Conservation (phyloP, 2,888 invertebrate species). For the Amiota minor region DNA sequence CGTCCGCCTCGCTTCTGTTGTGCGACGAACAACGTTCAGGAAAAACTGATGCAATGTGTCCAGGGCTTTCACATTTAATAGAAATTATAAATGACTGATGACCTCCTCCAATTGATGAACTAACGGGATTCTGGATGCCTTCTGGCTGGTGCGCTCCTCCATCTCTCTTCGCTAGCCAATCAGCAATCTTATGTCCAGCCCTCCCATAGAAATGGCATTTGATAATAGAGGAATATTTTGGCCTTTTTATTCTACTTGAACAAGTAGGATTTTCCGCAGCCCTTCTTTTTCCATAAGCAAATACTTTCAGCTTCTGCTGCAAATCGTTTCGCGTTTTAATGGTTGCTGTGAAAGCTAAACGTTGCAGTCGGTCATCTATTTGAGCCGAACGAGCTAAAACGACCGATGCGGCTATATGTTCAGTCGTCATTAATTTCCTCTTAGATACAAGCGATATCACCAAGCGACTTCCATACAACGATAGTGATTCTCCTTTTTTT, state of each 20-base stretch:
- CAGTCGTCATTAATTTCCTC: conserved; percentile 6
- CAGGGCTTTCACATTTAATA: no score
- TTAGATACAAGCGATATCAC: conserved; percentile 5
- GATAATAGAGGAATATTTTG: not conserved
- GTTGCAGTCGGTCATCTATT: conserved; percentile 11
- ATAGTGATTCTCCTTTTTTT: no score
- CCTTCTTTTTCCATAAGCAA: not conserved
- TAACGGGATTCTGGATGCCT: not conserved
- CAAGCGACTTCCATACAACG: conserved; percentile 12
- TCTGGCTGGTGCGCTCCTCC: not conserved
- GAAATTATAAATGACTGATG: no score
- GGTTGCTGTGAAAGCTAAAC: not conserved
- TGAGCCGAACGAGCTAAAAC: conserved; percentile 1
- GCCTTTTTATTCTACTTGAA: not conserved
- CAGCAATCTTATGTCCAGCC: not conserved
- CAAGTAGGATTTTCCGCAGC: not conserved
- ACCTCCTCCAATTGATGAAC: not conserved
- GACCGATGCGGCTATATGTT: not conserved
- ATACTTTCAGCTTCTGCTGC: not conserved
- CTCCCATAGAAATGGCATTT: not conserved
- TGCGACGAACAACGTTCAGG: no score
- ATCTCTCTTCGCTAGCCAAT: not conserved
- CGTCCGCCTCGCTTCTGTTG: no score
- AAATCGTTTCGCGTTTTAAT: conserved; percentile 7
- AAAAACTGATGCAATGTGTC: no score